Evolutionary conservation across 1,140 invertebrate genomes (phyloP).

Genomic region (Octopus sinensis): DNA sequence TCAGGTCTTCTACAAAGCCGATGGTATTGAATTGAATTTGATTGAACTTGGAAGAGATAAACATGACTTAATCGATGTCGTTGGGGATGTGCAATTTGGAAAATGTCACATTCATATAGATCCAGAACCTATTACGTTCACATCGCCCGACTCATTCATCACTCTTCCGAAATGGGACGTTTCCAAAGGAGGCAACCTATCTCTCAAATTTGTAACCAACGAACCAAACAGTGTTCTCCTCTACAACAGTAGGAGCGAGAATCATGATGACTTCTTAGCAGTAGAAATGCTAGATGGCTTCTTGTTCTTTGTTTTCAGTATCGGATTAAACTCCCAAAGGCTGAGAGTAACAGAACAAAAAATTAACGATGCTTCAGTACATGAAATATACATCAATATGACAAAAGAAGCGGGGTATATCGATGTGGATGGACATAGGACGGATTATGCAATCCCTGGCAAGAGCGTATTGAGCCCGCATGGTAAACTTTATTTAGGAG

Average conservation of each 20-base stretch:
- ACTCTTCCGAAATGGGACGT: conserved; percentile 78
- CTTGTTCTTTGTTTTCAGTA: conserved; percentile 84
- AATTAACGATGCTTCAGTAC: conserved; percentile 88
- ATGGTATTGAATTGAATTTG: conserved; percentile 81
- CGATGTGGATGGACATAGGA: conserved; percentile 82
- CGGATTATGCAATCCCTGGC: conserved; percentile 80
- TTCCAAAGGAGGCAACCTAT: conserved; percentile 80
- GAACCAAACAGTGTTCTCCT: conserved; percentile 90
- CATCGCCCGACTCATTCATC: conserved; percentile 83
- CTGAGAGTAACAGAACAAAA: conserved; percentile 58
- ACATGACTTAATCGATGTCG: conserved; percentile 80
- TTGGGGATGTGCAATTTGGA: conserved; percentile 79
- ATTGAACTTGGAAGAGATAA: conserved; percentile 82
- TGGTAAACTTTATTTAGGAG: conserved; percentile 81
- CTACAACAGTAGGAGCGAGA: conserved; percentile 68
- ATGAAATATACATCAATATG: conserved; percentile 77
- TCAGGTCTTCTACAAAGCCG: conserved; percentile 87
- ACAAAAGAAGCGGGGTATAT: conserved; percentile 79
- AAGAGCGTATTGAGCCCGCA: conserved; percentile 75
- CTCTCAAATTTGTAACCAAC: conserved; percentile 82
- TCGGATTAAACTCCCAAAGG: conserved; percentile 76
- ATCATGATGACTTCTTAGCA: conserved; percentile 83
- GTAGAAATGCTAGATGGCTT: conserved; percentile 91
- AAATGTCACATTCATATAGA: conserved; percentile 80
- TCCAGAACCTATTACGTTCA: conserved; percentile 86